A percentile compares a stretch with the other conserved stretches of the same genome.
phyloP scores from a whole-genome alignment of 1,140 invertebrate species.

The Brachionus rotundiformis region DNA sequence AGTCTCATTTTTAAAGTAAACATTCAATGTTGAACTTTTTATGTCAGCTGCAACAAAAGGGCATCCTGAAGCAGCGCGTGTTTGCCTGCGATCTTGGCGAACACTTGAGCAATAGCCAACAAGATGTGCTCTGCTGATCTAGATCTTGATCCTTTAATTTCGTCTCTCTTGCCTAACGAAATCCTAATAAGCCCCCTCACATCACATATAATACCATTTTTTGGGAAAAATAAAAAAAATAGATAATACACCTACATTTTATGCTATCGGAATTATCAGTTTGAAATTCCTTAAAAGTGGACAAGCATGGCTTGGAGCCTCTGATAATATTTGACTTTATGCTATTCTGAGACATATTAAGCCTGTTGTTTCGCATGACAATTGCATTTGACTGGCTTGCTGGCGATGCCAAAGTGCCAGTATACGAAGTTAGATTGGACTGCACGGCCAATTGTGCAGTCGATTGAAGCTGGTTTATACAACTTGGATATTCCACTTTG shows the following conservation, averaged over 20 bases:
- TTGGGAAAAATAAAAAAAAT: neutral
- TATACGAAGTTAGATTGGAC: constrained; percentile 6
- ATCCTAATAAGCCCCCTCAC: too few species aligned
- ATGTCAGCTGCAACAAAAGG: constrained; percentile 85
- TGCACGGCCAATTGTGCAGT: neutral
- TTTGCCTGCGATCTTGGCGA: constrained; percentile 93
- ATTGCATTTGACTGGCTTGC: neutral
- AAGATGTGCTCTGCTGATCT: too few species aligned
- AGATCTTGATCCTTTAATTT: too few species aligned
- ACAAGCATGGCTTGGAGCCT: neutral
- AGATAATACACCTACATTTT: neutral
- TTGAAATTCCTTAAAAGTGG: constrained; percentile 31
- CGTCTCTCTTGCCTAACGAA: too few species aligned
- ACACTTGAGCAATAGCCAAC: constrained; percentile 87
- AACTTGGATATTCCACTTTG: neutral
- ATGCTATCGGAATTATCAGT: neutral
- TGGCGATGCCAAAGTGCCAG: constrained; percentile 3
- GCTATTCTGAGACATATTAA: constrained; percentile 18
- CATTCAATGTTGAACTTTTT: too few species aligned
- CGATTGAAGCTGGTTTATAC: constrained; percentile 41
- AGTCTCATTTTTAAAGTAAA: too few species aligned
- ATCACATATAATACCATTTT: too few species aligned
- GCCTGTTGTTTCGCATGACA: neutral
- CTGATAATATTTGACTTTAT: constrained; percentile 30
- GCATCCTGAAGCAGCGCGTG: constrained; percentile 85